Conservation (phyloP, 2,113 vertebrate genomes). For the Mohoua ochrocephala region DNA sequence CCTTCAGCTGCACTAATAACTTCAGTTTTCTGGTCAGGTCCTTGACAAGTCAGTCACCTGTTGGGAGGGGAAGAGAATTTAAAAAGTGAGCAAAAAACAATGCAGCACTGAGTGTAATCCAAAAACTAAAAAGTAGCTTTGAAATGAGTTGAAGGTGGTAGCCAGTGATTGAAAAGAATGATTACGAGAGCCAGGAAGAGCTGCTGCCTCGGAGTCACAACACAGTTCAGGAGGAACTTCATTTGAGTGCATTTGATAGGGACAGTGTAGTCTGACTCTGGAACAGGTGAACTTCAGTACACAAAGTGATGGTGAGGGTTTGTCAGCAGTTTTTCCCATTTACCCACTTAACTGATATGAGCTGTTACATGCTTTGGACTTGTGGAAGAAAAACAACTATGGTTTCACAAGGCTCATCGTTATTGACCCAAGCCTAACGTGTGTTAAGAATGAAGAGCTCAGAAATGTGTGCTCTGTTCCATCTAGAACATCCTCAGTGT, state of each 20-base stretch:
- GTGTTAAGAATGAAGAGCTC: neutral
- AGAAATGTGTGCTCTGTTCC: neutral
- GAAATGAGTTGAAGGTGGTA: neutral
- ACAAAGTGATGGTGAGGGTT: neutral
- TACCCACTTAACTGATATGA: too few relatives aligned
- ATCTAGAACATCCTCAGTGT: neutral
- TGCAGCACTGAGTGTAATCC: neutral
- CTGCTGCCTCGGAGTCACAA: accelerated
- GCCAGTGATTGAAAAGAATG: neutral
- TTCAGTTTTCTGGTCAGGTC: neutral
- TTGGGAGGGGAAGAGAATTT: neutral
- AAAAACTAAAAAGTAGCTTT: neutral
- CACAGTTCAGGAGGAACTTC: neutral
- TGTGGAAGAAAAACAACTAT: neutral
- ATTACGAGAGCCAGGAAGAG: neutral
- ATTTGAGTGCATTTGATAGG: too few relatives aligned
- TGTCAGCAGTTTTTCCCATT: neutral
- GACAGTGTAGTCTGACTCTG: neutral
- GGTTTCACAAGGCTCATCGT: neutral
- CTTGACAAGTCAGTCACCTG: neutral
- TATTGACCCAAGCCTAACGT: neutral
- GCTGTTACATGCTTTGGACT: neutral
- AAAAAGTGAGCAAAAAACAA: neutral
- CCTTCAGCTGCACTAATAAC: neutral
- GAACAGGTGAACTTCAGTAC: neutral